A percentile compares a stretch with the other conserved stretches of the same genome.
phyloP scores from a whole-genome alignment of 2,888 invertebrate species.

The Microplitis manilae region DNA sequence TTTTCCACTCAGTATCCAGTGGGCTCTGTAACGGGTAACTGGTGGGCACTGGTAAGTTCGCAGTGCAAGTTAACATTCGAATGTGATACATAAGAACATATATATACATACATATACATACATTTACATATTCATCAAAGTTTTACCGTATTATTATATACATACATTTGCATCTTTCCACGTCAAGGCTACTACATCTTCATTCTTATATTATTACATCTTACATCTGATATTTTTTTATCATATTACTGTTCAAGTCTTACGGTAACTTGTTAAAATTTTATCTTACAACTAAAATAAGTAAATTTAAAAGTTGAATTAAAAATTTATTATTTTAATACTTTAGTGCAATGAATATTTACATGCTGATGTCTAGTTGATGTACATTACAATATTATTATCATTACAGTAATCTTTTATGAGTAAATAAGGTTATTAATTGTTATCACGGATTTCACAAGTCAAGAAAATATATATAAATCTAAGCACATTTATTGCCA shows the following conservation, averaged over 20 bases:
- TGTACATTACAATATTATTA: not conserved
- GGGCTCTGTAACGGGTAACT: not conserved
- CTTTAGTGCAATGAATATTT: not conserved
- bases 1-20: not conserved
- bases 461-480: not conserved
- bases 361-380: not conserved
- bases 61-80: not conserved
- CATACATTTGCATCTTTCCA: slow-evolving; percentile 1
- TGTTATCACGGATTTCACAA: not conserved
- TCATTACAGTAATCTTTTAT: not conserved
- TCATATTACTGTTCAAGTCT: not conserved
- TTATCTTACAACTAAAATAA: not conserved
- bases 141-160: not conserved
- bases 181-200: not conserved
- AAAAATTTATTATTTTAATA: not conserved
- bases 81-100: not conserved
- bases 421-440: not conserved
- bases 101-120: not conserved
- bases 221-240: not conserved
- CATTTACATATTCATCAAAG: not conserved
- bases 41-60: not conserved
- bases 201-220: not conserved
- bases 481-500: not conserved
- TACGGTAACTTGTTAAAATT: not conserved
- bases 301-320: not conserved